phyloP scores from a whole-genome alignment of 1,140 invertebrate genomes.

The Gonioctena quinquepunctata region DNA sequence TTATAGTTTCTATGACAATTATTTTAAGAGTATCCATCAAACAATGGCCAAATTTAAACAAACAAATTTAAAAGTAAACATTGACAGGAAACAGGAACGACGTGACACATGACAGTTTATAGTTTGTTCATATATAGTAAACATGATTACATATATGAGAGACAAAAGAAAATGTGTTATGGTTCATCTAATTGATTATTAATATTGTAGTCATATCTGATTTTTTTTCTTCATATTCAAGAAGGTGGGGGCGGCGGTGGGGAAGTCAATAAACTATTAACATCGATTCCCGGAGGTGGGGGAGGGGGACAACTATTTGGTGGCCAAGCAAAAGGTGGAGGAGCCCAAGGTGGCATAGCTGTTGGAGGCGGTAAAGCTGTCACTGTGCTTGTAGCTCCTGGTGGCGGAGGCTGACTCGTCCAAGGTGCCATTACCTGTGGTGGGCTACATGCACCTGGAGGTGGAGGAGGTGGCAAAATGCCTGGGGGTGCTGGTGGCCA shows the following conservation, averaged over 20 bases:
- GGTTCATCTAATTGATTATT: too few relatives aligned
- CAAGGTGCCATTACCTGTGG: conserved; percentile 59
- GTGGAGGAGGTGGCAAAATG: conserved; percentile 62
- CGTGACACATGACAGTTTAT: too few relatives aligned
- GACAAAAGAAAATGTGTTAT: too few relatives aligned
- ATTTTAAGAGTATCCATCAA: too few relatives aligned
- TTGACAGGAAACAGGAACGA: too few relatives aligned
- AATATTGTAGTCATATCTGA: too few relatives aligned
- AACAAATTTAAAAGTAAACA: too few relatives aligned
- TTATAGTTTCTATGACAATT: too few relatives aligned
- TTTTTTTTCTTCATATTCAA: too few relatives aligned
- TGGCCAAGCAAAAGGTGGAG: conserved; percentile 54
- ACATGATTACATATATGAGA: too few relatives aligned
- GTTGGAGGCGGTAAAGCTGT: conserved; percentile 59
- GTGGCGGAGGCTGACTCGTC: conserved; percentile 59
- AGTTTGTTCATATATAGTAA: too few relatives aligned
- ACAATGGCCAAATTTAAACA: too few relatives aligned
- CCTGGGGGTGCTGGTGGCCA: conserved; percentile 52
- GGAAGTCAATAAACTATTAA: conserved; percentile 62
- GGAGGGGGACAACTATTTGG: conserved; percentile 59
- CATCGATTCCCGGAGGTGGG: conserved; percentile 63
- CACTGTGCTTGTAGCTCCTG: conserved; percentile 59
- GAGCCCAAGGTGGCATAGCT: conserved; percentile 50
- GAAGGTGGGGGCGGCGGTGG: conserved; percentile 70
- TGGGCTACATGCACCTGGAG: conserved; percentile 60